Conservation (phyloP, 2,797 vertebrate species). For the Chloroceryle amazona region DNA sequence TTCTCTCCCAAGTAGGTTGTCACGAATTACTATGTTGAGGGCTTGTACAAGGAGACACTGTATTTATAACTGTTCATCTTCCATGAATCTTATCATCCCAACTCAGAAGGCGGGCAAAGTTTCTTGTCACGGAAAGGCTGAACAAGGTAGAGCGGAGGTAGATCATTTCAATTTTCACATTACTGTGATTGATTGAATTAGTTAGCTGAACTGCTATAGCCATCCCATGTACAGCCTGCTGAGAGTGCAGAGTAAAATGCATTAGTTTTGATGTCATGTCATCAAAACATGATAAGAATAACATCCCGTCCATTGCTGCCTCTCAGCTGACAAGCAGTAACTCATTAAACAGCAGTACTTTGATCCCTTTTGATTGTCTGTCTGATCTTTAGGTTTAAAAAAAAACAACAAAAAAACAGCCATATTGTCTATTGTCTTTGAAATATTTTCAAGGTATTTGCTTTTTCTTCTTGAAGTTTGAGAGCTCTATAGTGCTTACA, state of each 20-base stretch:
- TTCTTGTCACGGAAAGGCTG: neutral
- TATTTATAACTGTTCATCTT: neutral
- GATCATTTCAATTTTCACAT: neutral
- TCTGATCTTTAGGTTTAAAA: neutral
- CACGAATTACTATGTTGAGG: neutral
- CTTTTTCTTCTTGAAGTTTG: neutral
- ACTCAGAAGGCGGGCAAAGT: neutral
- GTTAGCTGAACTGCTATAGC: neutral
- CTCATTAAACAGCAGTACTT: neutral
- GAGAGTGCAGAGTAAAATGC: neutral
- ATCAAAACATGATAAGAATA: neutral
- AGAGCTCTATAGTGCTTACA: neutral
- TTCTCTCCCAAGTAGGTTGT: neutral
- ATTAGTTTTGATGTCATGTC: neutral
- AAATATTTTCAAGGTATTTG: neutral
- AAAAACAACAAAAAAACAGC: neutral
- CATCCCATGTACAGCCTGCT: neutral
- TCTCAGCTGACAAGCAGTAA: neutral
- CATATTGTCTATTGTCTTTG: fast-evolving
- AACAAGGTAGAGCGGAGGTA: neutral
- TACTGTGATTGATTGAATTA: neutral
- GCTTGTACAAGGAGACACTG: neutral
- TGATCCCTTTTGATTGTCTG: neutral
- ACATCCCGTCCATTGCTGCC: neutral
- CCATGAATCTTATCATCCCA: neutral